Percentiles rank a stretch among this genome's conserved stretches.
phyloP scores from a whole-genome alignment of 1,140 invertebrate species.

The Thalassaphorura encarpata region DNA sequence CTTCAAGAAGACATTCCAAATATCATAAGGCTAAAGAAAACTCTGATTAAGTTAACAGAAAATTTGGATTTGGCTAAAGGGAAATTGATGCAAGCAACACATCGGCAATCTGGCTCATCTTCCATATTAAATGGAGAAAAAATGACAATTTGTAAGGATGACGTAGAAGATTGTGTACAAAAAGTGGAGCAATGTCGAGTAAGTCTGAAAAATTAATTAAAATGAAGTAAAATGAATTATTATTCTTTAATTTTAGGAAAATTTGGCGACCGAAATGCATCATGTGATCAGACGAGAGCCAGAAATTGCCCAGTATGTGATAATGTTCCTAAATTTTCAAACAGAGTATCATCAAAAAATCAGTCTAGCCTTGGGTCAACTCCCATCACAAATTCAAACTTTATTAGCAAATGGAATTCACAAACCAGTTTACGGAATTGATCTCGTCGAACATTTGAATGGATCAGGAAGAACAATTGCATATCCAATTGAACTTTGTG shows the following conservation, averaged over 20 bases:
- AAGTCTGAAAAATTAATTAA: not conserved
- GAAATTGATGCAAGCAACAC: no score
- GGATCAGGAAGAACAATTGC: constrained; percentile 70
- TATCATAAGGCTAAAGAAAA: constrained; percentile 73
- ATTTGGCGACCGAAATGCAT: no score
- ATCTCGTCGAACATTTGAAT: constrained; percentile 72
- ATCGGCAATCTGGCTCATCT: constrained; percentile 26
- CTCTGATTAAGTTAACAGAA: constrained; percentile 64
- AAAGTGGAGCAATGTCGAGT: constrained; percentile 76
- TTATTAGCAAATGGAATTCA: constrained; percentile 62
- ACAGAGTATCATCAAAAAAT: constrained; percentile 68
- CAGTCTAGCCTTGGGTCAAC: constrained; percentile 58
- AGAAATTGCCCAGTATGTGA: constrained; percentile 65
- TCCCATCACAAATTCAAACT: constrained; percentile 66
- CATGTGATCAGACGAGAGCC: constrained; percentile 79
- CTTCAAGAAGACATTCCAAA: constrained; percentile 78
- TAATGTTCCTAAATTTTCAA: constrained; percentile 76
- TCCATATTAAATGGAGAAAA: constrained; percentile 38
- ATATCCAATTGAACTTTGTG: constrained; percentile 77
- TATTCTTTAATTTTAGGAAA: no score
- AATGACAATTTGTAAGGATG: constrained; percentile 63
- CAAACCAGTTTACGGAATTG: constrained; percentile 75
- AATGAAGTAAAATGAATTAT: not conserved
- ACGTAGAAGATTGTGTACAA: constrained; percentile 74
- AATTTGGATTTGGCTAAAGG: constrained; percentile 80